phyloP scores from a whole-genome alignment of 2,113 vertebrate species.

The Ptilorrhoa leucosticta region DNA sequence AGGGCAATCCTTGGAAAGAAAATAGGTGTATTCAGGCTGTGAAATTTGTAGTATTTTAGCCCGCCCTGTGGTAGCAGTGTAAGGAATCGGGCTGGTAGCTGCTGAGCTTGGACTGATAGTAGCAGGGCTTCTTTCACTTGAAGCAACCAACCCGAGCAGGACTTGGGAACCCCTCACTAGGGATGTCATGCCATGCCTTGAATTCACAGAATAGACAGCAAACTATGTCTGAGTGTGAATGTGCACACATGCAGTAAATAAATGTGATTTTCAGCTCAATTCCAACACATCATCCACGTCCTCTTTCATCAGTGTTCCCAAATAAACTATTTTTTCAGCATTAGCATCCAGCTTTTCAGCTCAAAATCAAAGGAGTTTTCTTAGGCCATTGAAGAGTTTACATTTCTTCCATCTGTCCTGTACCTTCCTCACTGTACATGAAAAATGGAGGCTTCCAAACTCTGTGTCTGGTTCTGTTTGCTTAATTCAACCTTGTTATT shows the following conservation, averaged over 20 bases:
- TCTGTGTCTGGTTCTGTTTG: not conserved
- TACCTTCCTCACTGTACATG: not conserved
- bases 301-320: not conserved
- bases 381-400: not conserved
- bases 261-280: not conserved
- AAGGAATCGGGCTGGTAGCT: not conserved
- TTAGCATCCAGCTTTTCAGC: not conserved
- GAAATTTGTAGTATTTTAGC: not conserved
- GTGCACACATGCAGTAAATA: not conserved
- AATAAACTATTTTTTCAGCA: not conserved
- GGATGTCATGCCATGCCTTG: not conserved
- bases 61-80: not conserved
- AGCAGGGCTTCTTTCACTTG: not conserved
- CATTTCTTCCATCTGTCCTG: not conserved
- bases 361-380: not conserved
- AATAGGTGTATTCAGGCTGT: not conserved
- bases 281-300: not conserved
- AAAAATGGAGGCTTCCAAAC: not conserved
- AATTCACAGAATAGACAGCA: not conserved
- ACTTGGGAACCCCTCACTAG: not conserved
- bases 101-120: not conserved
- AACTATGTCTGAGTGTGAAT: not conserved
- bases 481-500: not conserved
- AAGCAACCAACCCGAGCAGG: rapidly evolving
- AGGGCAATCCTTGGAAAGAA: not conserved